Conservation (phyloP, 2,797 vertebrate genomes). For the Anabas testudineus region DNA sequence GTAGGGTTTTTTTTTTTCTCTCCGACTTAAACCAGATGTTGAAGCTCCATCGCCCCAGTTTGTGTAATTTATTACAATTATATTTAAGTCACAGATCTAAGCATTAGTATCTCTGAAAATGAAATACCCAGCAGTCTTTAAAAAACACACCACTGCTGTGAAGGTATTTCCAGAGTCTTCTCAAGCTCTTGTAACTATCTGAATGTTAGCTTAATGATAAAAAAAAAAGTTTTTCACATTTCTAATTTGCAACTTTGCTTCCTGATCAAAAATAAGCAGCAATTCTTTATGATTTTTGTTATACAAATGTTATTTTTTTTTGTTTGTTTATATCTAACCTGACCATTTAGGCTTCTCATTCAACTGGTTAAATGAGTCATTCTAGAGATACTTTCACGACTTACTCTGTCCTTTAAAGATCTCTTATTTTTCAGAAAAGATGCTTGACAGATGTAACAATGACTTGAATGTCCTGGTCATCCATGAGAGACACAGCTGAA, state of each 20-base stretch:
- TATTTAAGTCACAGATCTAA: not conserved
- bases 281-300: no score
- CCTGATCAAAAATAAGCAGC: no score
- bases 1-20: no score
- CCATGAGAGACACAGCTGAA: conserved; percentile 8
- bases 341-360: not conserved
- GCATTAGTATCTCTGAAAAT: not conserved
- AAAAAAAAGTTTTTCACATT: no score
- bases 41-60: not conserved
- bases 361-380: not conserved
- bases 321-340: no score
- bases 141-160: not conserved
- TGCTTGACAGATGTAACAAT: not conserved
- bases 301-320: no score
- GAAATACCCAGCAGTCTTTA: not conserved
- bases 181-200: no score
- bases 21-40: not conserved
- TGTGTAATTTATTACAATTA: not conserved
- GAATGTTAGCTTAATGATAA: no score
- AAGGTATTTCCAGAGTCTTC: not conserved
- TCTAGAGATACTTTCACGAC: not conserved
- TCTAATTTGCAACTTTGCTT: no score
- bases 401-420: not conserved
- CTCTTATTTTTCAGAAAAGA: conserved; percentile 1
- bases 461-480: not conserved